Percentiles rank a stretch among this genome's conserved stretches.
phyloP scores from a whole-genome alignment of 2,113 vertebrate genomes.

The Diadophis punctatus region DNA sequence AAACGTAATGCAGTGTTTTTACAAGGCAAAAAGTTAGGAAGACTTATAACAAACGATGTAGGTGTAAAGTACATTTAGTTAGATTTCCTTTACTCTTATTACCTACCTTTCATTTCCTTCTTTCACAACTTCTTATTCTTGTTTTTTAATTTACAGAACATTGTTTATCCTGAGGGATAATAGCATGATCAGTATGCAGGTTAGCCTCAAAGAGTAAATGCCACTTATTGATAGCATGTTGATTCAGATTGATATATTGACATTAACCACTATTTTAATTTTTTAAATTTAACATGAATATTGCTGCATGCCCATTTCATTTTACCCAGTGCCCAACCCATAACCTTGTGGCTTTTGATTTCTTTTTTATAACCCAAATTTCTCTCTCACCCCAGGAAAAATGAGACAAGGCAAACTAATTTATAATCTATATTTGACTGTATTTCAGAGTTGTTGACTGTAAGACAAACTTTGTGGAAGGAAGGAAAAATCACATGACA shows the following conservation, averaged over 20 bases:
- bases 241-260: background rate
- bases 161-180: background rate
- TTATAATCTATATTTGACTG: slow-evolving; percentile 46
- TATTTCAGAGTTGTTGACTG: slow-evolving; percentile 64
- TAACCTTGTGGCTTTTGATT: background rate
- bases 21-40: background rate
- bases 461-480: slow-evolving; percentile 61
- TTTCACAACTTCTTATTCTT: background rate
- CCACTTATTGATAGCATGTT: background rate
- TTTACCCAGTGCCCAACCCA: background rate
- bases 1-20: background rate
- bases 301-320: background rate
- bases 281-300: background rate
- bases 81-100: background rate
- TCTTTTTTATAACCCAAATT: background rate
- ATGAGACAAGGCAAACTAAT: background rate
- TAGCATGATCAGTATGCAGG: background rate
- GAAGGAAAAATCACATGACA: slow-evolving; percentile 62
- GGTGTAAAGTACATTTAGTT: background rate
- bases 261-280: background rate
- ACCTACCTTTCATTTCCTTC: background rate
- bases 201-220: background rate
- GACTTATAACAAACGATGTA: background rate
- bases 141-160: background rate
- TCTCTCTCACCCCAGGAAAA: background rate